Evolutionary conservation across 2,888 invertebrate genomes (phyloP).

Genomic region (Gryllus longicercus): DNA sequence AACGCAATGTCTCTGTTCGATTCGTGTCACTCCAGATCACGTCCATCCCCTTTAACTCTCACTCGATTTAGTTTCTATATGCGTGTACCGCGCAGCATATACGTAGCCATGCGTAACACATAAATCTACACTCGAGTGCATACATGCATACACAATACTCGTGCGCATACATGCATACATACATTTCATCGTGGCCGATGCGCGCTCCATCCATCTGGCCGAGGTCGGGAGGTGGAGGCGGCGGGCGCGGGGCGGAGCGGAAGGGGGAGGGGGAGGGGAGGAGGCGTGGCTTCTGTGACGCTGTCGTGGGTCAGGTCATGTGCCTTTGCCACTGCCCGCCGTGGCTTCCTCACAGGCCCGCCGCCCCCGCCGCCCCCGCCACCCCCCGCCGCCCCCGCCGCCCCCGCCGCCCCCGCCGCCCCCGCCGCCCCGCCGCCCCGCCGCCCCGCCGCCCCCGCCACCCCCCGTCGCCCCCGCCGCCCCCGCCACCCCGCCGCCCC

Average conservation of each 20-base stretch:
- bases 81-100: neutral
- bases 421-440: too few relatives aligned
- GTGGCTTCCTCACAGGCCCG: too few relatives aligned
- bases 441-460: too few relatives aligned
- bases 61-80: neutral
- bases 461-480: too few relatives aligned
- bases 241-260: neutral
- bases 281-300: too few relatives aligned
- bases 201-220: neutral
- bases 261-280: too few relatives aligned
- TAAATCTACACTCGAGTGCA: conserved; percentile 2
- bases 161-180: conserved; percentile 1
- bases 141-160: neutral
- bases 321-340: neutral
- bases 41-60: neutral
- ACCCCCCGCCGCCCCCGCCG: too few relatives aligned
- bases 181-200: neutral
- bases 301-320: neutral
- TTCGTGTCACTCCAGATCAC: neutral
- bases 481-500: too few relatives aligned
- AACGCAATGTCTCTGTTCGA: too few relatives aligned
- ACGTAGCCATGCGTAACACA: conserved; percentile 2
- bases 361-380: too few relatives aligned
- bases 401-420: too few relatives aligned
- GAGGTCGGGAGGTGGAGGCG: neutral